Percentiles rank a stretch among this genome's conserved stretches.
Evolutionary conservation across 2,797 vertebrate species (phyloP).

Genomic region (Geotrypetes seraphini): DNA sequence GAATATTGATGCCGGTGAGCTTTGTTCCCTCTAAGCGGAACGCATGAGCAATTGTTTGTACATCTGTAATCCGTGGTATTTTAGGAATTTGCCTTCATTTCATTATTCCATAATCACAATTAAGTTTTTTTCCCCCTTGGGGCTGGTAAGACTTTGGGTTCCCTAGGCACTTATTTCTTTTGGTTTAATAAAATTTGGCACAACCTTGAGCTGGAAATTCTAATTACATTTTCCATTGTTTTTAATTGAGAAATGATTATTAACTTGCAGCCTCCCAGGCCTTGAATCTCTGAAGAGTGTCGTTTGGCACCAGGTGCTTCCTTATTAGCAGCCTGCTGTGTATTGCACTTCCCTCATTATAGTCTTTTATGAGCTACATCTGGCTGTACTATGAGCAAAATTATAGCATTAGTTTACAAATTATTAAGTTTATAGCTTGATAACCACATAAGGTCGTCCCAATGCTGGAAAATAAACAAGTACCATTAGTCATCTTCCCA

Average conservation of each 20-base stretch:
- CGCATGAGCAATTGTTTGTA: no score
- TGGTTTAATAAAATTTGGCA: not conserved
- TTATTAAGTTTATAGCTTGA: not conserved
- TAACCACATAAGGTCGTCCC: conserved; percentile 4
- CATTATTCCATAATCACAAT: no score
- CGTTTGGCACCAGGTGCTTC: not conserved
- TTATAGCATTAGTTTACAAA: conserved; percentile 5
- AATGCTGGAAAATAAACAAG: conserved; percentile 4
- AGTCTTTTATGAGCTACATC: conserved; percentile 3
- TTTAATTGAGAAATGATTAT: conserved; percentile 1
- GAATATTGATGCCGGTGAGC: no score
- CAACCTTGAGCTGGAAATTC: not conserved
- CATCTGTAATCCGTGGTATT: no score
- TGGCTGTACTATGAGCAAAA: conserved; percentile 1
- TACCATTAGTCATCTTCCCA: no score
- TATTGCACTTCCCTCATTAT: not conserved
- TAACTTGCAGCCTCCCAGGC: not conserved
- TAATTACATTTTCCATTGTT: conserved; percentile 5
- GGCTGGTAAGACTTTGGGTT: no score
- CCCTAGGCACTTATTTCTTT: no score
- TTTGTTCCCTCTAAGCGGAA: no score
- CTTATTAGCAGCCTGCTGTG: not conserved
- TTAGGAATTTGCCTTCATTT: no score
- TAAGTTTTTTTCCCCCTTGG: no score
- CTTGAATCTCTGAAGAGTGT: fast-evolving